Evolutionary conservation across 1,140 invertebrate genomes (phyloP).

Genomic region (Latrodectus geometricus): DNA sequence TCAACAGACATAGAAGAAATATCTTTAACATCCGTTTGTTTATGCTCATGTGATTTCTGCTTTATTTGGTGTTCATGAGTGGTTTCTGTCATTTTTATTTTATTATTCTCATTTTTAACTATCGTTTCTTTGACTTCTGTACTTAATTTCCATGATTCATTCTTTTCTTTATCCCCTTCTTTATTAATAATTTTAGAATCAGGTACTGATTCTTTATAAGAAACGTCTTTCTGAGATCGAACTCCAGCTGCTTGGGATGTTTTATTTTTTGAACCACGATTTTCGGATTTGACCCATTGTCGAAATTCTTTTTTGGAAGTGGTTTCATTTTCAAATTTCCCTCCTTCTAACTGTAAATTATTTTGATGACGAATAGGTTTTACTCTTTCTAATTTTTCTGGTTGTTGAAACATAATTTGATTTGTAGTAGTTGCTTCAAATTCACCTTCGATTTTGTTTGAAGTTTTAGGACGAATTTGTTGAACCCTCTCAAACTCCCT

Average conservation of each 20-base stretch:
- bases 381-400: slow-evolving; percentile 2
- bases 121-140: neutral
- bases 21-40: neutral
- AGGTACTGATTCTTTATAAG: neutral
- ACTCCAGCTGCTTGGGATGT: slow-evolving; percentile 24
- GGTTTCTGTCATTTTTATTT: too few species aligned
- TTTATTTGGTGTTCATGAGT: too few species aligned
- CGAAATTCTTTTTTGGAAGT: slow-evolving; percentile 33
- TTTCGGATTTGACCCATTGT: slow-evolving; percentile 51
- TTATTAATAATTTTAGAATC: neutral
- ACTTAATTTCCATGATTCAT: neutral
- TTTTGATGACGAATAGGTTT: slow-evolving; percentile 45
- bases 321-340: slow-evolving; percentile 50
- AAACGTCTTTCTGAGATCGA: neutral
- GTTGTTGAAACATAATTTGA: slow-evolving; percentile 40
- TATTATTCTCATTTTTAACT: neutral
- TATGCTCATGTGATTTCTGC: neutral
- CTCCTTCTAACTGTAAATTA: slow-evolving; percentile 36
- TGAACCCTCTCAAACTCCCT: slow-evolving; percentile 19
- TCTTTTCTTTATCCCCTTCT: neutral
- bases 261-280: neutral
- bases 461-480: slow-evolving; percentile 47
- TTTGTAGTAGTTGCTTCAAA: slow-evolving; percentile 54
- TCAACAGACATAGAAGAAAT: slow-evolving; percentile 4
- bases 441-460: slow-evolving; percentile 52